Evolutionary conservation across 1,140 invertebrate genomes (phyloP), one percentile per base, ranked within the genome.

Genomic region (Papilio machaon): DNA sequence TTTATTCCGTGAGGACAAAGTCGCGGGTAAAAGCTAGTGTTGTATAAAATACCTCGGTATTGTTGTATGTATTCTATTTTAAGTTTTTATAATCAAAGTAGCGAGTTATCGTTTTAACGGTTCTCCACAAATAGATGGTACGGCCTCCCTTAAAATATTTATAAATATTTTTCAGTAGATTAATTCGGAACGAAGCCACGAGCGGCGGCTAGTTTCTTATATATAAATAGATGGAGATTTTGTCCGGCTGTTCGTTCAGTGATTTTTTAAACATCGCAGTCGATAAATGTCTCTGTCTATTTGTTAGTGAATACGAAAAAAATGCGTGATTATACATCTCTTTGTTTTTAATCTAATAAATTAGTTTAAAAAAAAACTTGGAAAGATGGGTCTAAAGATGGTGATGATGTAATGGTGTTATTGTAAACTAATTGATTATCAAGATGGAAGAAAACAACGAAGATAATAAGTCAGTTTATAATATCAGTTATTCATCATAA

Each of bases 141-240:
- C 13, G 64, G 64, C 64, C 64, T 35, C 64, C 15, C 30, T 70
- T 70, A 70, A 30, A 38, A 30, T 64, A 64, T 64, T 70, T 70
- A 70, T 70, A 70, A 70, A 70, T 70, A 64, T 64, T 35, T 70
- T 70, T 70, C 64, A 35, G 23, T 70, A 15, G 10, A 35, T 70
- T 35, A 70, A 70, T 70, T 70, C 13, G 30, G 64, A 70, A 70
- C 64, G 30, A 70, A 70, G 6, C 30, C 64, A 7, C 15, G 30
- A 30, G 64, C 30, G 23, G 64, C 30, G 11, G 30, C 47, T 76
- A 54, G 74, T 54, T 30, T 76, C 43, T 10, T 76, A 52, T 54
- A 30, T 52, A 76, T 76, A 76, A 76, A 76, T 76, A 76, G 74
- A 76, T 76, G 46, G 43, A 47, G 11, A 49, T 15, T 49, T 52